A percentile compares a stretch with the other conserved stretches of the same genome.
These are phyloP conservation scores for Drosophila macrospina DNA, from an alignment of 2,888 invertebrate species.

Conservation along the genomic window DNA sequence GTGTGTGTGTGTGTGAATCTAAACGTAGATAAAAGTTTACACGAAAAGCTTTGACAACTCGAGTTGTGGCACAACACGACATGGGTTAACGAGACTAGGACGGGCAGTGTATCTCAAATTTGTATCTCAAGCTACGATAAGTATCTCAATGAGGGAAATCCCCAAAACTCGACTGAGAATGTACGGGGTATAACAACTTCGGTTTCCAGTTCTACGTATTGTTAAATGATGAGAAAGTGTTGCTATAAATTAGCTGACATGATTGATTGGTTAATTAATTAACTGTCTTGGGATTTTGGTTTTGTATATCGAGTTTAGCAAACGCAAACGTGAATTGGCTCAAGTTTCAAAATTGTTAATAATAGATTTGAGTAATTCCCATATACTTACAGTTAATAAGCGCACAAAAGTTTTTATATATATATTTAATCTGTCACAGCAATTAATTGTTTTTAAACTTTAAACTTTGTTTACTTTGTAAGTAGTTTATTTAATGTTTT, in stretches of 20 bases:
- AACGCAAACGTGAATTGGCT: conserved; percentile 42
- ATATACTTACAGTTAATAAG: conserved; percentile 58
- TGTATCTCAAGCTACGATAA: conserved; percentile 7
- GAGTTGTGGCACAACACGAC: conserved; percentile 1
- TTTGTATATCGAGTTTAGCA: conserved; percentile 22
- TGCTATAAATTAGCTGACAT: conserved; percentile 10
- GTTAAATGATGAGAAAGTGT: conserved; percentile 9
- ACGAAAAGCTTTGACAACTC: conserved; percentile 52
- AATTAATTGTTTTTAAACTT: conserved; percentile 11
- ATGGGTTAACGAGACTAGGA: background rate
- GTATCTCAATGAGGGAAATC: conserved; percentile 17
- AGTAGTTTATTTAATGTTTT: conserved; percentile 4
- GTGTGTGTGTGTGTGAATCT: conserved; percentile 43
- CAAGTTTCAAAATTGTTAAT: conserved; percentile 11
- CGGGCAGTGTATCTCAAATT: conserved; percentile 4
- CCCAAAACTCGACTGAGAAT: conserved; percentile 6
- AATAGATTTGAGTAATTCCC: conserved; percentile 1
- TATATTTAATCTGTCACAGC: conserved; percentile 42
- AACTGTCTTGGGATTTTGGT: conserved; percentile 1
- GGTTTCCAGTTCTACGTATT: conserved; percentile 1
- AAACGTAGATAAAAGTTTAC: conserved; percentile 57
- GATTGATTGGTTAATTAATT: conserved; percentile 22
- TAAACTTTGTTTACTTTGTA: conserved; percentile 16
- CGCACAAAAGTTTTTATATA: conserved; percentile 7
- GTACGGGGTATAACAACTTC: background rate